phyloP scores from a whole-genome alignment of 1,140 invertebrate genomes.

The Anadara kagoshimensis region DNA sequence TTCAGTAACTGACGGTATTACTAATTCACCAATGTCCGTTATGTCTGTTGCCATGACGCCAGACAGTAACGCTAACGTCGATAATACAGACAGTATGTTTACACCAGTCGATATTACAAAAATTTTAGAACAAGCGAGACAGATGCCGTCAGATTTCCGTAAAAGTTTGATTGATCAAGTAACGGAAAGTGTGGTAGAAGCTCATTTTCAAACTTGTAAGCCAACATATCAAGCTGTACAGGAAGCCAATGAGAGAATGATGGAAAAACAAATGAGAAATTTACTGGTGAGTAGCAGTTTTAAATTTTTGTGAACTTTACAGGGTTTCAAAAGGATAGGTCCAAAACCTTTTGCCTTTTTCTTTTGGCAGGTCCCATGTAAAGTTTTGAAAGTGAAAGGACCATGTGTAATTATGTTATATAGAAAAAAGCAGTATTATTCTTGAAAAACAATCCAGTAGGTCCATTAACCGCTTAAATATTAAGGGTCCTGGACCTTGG shows the following conservation, averaged over 20 bases:
- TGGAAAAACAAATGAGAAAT: conserved; percentile 33
- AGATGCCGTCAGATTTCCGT: conserved; percentile 89
- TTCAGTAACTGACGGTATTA: too few relatives aligned
- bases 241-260: conserved; percentile 57
- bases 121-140: conserved; percentile 67
- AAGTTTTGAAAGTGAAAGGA: too few relatives aligned
- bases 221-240: conserved; percentile 94
- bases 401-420: too few relatives aligned
- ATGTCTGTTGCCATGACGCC: conserved; percentile 9
- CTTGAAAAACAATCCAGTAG: too few relatives aligned
- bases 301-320: too few relatives aligned
- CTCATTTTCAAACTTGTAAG: conserved; percentile 95
- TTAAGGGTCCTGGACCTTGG: too few relatives aligned
- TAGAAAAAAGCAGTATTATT: too few relatives aligned
- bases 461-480: too few relatives aligned
- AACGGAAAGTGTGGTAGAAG: conserved; percentile 86
- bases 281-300: conserved; percentile 22
- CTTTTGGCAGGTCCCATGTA: too few relatives aligned
- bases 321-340: too few relatives aligned
- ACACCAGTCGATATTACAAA: conserved; percentile 41
- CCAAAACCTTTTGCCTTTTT: too few relatives aligned
- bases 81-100: too few relatives aligned
- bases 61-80: neutral
- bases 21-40: neutral
- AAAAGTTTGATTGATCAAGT: conserved; percentile 65